Base-by-base conservation (phyloP, 2,797 vertebrate genomes). In the Gallinago nigripennis region DNA sequence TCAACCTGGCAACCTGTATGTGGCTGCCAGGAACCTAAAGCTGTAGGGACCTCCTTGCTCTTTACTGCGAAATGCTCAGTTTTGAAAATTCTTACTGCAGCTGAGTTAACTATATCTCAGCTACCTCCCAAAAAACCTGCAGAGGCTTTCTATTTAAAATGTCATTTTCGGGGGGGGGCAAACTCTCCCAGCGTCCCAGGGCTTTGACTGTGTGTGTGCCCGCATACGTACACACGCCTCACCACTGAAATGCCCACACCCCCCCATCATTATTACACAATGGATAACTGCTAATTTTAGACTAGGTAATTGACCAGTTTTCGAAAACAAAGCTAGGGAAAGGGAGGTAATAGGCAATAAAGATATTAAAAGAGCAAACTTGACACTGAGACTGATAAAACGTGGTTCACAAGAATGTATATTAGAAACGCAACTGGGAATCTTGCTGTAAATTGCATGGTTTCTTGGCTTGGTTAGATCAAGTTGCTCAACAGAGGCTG, bases 141-240 rank as follows among this genome's bases (percentile, higher is more conserved):
- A 71, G 35, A 82, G 33, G 35, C 76, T 90, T 93, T 78, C 30
- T 87, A 92, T 48, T 83, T 45, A 46, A 78, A 94, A 79, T 9
- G 11, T 24, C 4, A 84, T 87, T 12, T 45, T 51, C 37, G 9
- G 37, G 37, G 37, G 35, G 37, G 37, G 37, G 37, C 9, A 4
- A 37, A 33, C 54, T 13, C 37, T 71, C 11, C 65, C 33, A 65
- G 48, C 33, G 64, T 71, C 11, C 65, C 33, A 65, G 48, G 35
- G 64, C 15, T 95, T 58, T 58, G 68, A 43, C 17, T 28, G 7
- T 4, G 2, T 4, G 2, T 3, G 4, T 68, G 46, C 31, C 78
- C 23, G 41, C 53, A 5, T 15, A 13, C 0, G 1, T 2, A 46
- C 8, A 37, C 8, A 33, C 5, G 4, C 20, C 8, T 63, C 65